phyloP scores from a whole-genome alignment of 2,797 vertebrate genomes.

The Liasis olivaceus region DNA sequence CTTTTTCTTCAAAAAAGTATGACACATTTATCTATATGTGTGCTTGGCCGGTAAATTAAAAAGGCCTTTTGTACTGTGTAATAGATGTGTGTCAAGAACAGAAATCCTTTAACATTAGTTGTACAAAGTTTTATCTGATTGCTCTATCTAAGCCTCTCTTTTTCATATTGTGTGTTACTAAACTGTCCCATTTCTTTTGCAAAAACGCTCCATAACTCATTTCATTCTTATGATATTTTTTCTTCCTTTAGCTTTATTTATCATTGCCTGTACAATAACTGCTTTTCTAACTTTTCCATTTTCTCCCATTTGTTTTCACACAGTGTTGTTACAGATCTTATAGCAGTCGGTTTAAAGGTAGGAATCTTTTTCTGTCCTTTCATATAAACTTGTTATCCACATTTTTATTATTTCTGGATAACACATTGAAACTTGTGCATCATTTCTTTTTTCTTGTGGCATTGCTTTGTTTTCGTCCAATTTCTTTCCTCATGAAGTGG shows the following conservation, averaged over 20 bases:
- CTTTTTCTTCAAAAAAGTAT: neutral
- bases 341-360: conserved; percentile 72
- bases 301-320: conserved; percentile 70
- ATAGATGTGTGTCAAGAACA: neutral
- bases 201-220: conserved; percentile 58
- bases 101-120: neutral
- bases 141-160: conserved; percentile 45
- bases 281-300: conserved; percentile 69
- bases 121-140: conserved; percentile 20
- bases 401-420: conserved; percentile 50
- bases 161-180: conserved; percentile 40
- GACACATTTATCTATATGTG: neutral
- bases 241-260: conserved; percentile 63
- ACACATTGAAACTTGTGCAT: conserved; percentile 35
- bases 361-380: conserved; percentile 67
- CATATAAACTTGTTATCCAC: conserved; percentile 46
- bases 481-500: neutral
- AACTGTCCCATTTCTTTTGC: conserved; percentile 59
- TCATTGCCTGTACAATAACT: conserved; percentile 62
- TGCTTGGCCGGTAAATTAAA: neutral
- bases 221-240: conserved; percentile 61
- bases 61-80: neutral
- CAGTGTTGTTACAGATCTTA: conserved; percentile 70
- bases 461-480: conserved; percentile 26
- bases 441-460: conserved; percentile 38